Conservation (phyloP, 2,888 invertebrate genomes). For the Aricia artaxerxes region DNA sequence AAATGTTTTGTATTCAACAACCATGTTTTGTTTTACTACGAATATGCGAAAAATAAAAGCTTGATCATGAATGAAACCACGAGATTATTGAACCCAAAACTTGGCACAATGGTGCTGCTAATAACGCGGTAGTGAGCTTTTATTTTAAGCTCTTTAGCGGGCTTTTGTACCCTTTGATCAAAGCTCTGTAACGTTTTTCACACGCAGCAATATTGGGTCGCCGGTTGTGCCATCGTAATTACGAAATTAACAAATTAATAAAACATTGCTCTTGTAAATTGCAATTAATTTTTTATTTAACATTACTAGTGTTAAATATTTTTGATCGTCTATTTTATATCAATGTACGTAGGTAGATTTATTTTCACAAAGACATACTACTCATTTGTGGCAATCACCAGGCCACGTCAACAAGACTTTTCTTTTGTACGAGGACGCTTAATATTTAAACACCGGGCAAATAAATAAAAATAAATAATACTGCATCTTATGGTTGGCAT, state of each 20-base stretch:
- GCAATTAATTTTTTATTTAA: background rate
- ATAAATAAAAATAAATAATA: no score
- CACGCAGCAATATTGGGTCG: conserved; percentile 3
- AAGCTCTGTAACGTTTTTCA: conserved; percentile 26
- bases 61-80: conserved; percentile 21
- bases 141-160: conserved; percentile 24
- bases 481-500: no score
- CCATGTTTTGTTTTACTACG: background rate
- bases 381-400: no score
- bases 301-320: background rate
- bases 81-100: conserved; percentile 26
- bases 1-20: background rate
- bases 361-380: no score
- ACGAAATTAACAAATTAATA: conserved; percentile 7
- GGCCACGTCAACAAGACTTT: no score
- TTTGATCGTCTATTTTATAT: no score
- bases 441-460: background rate
- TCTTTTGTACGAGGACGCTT: no score
- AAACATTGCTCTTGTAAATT: background rate
- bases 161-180: conserved; percentile 31
- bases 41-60: conserved; percentile 4
- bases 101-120: conserved; percentile 19
- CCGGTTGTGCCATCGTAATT: background rate
- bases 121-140: conserved; percentile 7
- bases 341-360: no score